Evolutionary conservation across 2,888 invertebrate genomes (phyloP), one percentile per base, ranked within the genome.

Genomic region (Listrodromus nycthemerus): DNA sequence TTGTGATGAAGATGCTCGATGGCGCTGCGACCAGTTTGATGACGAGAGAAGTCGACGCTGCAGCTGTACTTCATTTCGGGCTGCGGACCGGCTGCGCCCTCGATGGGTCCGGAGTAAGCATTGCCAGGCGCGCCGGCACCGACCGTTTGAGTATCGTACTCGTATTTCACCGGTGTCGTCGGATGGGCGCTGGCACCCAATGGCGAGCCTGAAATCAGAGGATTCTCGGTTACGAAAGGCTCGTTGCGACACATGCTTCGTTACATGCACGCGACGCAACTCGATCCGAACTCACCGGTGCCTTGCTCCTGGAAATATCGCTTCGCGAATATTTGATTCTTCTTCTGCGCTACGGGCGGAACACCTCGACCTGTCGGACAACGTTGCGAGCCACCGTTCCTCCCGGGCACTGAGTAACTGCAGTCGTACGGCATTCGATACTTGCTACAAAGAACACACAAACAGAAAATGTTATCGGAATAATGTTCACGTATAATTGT

Each of bases 281-380:
- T 50, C 45, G 13, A 21, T 30, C 6, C 48, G 21, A 41, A 52
- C 89, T 87, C 55, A 91, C 91, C 89, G 61, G 90, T 92, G 84
- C 91, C 91, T 86, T 92, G 92, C 78, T 93, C 97, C 93, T 97
- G 97, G 90, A 97, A 96, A 93, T 96, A 97, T 88, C 98, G 94
- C 93, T 98, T 98, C 7, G 98, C 98, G 91, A 97, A 98, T 96
- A 98, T 96, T 90, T 98, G 98, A 92, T 98, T 98, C 93, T 98
- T 98, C 94, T 98, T 98, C 93, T 98, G 98, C 0, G 97, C 96
- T 63, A 96, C 96, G 13, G 95, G 95, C 45, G 96, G 95, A 87
- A 95, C 94, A 82, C 90, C 90, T 50, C 95, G 94, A 2, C 94
- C 94, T 16, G 94, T 92, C 87, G 95, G 95, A 65, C 94, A 93